phyloP scores from a whole-genome alignment of 2,888 invertebrate species.

The Euclidia mi region DNA sequence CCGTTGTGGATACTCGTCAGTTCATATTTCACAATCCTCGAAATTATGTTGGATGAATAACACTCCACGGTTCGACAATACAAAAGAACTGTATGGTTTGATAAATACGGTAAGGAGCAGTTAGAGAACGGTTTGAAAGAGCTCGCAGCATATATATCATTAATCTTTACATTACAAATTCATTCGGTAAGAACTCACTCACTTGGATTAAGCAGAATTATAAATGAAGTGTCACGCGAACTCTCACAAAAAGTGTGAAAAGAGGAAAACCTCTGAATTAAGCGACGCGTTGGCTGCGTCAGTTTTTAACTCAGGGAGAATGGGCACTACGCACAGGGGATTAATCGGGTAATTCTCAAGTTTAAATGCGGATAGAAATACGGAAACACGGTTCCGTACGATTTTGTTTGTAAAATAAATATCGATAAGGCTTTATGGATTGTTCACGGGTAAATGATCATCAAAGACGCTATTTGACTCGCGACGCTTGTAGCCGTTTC shows the following conservation, averaged over 20 bases:
- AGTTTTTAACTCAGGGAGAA: conserved; percentile 80
- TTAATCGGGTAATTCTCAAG: conserved; percentile 73
- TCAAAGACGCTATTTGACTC: conserved; percentile 25
- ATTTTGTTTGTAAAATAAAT: conserved; percentile 62
- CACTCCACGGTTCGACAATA: conserved; percentile 41
- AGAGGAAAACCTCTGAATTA: conserved; percentile 76
- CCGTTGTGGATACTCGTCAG: no score
- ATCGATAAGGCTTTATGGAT: conserved; percentile 36
- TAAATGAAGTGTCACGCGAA: conserved; percentile 88
- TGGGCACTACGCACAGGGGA: conserved; percentile 67
- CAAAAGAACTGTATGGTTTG: conserved; percentile 64
- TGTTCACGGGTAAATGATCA: conserved; percentile 30
- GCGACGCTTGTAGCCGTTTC: conserved; percentile 19
- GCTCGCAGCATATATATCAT: conserved; percentile 78
- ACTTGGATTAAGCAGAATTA: conserved; percentile 88
- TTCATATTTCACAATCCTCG: no score
- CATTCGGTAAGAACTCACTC: conserved; percentile 88
- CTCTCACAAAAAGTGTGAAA: conserved; percentile 83
- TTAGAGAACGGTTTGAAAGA: conserved; percentile 72
- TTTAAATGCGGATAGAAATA: conserved; percentile 62
- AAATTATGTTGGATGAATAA: conserved; percentile 35
- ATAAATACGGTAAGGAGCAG: conserved; percentile 74
- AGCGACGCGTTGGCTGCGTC: conserved; percentile 69
- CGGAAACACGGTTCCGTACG: conserved; percentile 53
- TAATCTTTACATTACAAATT: conserved; percentile 89